Evolutionary conservation across 1,140 invertebrate genomes (phyloP).

Genomic region (Scaptomyza montana): DNA sequence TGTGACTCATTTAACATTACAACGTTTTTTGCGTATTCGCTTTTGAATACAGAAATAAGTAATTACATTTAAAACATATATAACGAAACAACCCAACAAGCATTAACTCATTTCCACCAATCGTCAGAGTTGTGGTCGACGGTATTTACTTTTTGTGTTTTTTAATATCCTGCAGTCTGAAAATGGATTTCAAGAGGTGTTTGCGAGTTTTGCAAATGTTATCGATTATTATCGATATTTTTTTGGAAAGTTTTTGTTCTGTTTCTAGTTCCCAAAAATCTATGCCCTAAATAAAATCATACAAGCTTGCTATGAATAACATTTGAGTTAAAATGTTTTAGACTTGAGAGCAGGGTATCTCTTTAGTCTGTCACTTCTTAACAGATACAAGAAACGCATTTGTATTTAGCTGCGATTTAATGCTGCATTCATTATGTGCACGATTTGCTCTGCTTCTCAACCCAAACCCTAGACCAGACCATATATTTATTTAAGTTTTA

Average conservation of each 20-base stretch:
- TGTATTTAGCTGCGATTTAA: constrained; percentile 65
- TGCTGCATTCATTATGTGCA: constrained; percentile 67
- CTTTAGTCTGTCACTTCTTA: background rate
- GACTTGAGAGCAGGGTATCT: background rate
- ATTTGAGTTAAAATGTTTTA: background rate
- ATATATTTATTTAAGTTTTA: constrained; percentile 72
- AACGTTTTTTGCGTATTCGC: constrained; percentile 56
- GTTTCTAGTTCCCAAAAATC: too few relatives aligned
- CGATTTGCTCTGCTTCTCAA: constrained; percentile 1
- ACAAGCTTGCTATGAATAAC: too few relatives aligned
- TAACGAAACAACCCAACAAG: constrained; percentile 5
- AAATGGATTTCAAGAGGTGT: background rate
- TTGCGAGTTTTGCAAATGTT: too few relatives aligned
- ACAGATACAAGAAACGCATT: too few relatives aligned
- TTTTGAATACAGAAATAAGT: constrained; percentile 29
- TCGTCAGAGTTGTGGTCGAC: constrained; percentile 14
- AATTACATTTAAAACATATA: constrained; percentile 2
- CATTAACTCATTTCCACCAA: constrained; percentile 44
- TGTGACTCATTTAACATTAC: constrained; percentile 76
- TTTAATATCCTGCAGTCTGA: background rate
- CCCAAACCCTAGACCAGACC: background rate
- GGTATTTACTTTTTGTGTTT: constrained; percentile 4
- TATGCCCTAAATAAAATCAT: too few relatives aligned
- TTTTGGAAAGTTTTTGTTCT: too few relatives aligned
- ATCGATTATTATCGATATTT: too few relatives aligned